Percentiles rank a stretch among this genome's conserved stretches.
Evolutionary conservation across 2,797 vertebrate species (phyloP).

Genomic region (Chiloscyllium punctatum): DNA sequence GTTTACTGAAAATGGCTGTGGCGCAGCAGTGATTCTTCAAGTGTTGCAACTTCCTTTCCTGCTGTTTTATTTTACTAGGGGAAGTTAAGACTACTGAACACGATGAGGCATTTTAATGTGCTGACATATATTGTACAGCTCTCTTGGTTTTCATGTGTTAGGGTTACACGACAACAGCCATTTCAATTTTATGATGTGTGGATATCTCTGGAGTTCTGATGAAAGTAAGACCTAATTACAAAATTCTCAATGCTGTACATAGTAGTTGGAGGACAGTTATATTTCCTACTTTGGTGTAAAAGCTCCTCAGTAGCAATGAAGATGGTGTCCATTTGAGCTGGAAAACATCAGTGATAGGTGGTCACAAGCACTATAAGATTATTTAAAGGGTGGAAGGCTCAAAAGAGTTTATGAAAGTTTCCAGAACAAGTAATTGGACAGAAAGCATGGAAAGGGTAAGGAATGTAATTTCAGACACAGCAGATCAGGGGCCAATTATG

Average conservation of each 20-base stretch:
- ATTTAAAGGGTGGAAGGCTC: too few relatives aligned
- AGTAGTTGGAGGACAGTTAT: neutral
- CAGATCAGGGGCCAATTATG: too few relatives aligned
- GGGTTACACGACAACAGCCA: neutral
- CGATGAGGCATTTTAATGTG: neutral
- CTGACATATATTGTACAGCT: neutral
- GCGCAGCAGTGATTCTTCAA: neutral
- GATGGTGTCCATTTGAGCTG: neutral
- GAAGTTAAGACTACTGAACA: neutral
- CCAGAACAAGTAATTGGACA: too few relatives aligned
- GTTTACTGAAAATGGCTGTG: neutral
- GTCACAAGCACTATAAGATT: too few relatives aligned
- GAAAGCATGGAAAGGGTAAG: too few relatives aligned
- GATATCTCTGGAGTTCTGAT: neutral
- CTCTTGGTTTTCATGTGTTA: neutral
- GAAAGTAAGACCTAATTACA: neutral
- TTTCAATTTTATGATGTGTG: neutral
- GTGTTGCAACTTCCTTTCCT: neutral
- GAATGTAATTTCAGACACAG: too few relatives aligned
- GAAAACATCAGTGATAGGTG: too few relatives aligned
- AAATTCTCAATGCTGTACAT: neutral
- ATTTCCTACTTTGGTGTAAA: neutral
- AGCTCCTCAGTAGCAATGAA: neutral
- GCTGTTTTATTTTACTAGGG: neutral
- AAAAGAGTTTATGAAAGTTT: too few relatives aligned